A percentile compares a stretch with the other conserved stretches of the same genome.
phyloP scores from a whole-genome alignment of 1,140 invertebrate species.

The Solenopsis invicta region DNA sequence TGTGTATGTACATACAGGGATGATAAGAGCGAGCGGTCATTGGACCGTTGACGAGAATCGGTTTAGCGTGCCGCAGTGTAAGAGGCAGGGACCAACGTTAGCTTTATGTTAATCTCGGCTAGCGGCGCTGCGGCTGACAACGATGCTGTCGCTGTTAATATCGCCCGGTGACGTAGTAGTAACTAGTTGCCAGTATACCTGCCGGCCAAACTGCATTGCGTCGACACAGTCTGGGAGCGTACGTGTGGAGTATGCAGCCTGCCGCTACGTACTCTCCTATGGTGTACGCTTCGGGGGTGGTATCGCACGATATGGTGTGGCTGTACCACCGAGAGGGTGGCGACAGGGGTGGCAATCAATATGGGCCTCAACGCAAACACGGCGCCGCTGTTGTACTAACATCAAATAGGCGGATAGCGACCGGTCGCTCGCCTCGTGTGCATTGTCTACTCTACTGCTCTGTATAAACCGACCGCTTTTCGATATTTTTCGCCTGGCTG shows the following conservation, averaged over 20 bases:
- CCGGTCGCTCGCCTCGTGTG: conserved; percentile 82
- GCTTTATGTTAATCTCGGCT: conserved; percentile 82
- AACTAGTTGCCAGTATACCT: conserved; percentile 82
- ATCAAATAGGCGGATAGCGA: conserved; percentile 88
- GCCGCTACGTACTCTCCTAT: conserved; percentile 74
- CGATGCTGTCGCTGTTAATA: conserved; percentile 85
- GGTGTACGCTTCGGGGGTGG: conserved; percentile 72
- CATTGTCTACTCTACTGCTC: conserved; percentile 81
- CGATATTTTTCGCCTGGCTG: conserved; percentile 81
- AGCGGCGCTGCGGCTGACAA: conserved; percentile 83
- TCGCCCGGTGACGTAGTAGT: conserved; percentile 83
- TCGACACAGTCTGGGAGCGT: conserved; percentile 61
- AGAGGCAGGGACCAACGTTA: conserved; percentile 75
- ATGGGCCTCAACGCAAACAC: conserved; percentile 87
- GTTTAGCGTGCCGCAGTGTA: conserved; percentile 66
- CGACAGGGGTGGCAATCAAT: conserved; percentile 87
- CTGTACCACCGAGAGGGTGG: conserved; percentile 80
- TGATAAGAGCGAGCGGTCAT: conserved; percentile 66
- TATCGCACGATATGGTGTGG: conserved; percentile 83
- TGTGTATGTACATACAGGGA: neutral
- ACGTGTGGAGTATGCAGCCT: conserved; percentile 75
- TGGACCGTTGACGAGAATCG: conserved; percentile 64
- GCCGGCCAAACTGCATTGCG: conserved; percentile 75
- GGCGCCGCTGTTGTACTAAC: conserved; percentile 87
- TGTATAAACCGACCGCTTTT: conserved; percentile 83